Conservation (phyloP, 2,888 invertebrate species). For the Rhingia rostrata region DNA sequence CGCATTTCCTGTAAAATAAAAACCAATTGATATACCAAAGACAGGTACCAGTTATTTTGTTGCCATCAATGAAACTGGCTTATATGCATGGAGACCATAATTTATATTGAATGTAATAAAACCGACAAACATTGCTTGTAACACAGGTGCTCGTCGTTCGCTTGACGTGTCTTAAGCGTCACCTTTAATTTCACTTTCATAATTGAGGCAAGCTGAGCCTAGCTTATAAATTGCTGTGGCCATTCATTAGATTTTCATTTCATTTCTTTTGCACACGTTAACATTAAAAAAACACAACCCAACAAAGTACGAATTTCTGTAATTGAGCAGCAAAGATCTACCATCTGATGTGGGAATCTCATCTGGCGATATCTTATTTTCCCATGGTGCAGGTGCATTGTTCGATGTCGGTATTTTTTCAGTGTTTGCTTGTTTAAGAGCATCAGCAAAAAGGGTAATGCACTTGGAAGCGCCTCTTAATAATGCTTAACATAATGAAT, state of each 20-base stretch:
- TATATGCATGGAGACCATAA: constrained; percentile 35
- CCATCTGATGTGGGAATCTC: constrained; percentile 32
- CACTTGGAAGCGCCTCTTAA: constrained; percentile 52
- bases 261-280: constrained; percentile 41
- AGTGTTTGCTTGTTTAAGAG: constrained; percentile 6
- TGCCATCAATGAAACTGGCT: constrained; percentile 23
- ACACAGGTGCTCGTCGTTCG: constrained; percentile 12
- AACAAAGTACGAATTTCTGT: constrained; percentile 21
- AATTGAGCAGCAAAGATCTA: constrained; percentile 25
- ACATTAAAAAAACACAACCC: constrained; percentile 38
- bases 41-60: constrained; percentile 38
- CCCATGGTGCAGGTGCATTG: constrained; percentile 56
- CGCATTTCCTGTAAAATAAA: constrained; percentile 37
- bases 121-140: constrained; percentile 21
- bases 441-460: constrained; percentile 43
- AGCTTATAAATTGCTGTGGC: constrained; percentile 29
- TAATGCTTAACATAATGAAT: constrained; percentile 50
- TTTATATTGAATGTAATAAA: constrained; percentile 38
- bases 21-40: constrained; percentile 6
- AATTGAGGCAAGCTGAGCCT: constrained; percentile 12
- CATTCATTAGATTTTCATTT: constrained; percentile 53
- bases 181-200: constrained; percentile 64
- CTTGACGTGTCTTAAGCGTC: background rate
- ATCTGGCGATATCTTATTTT: constrained; percentile 46
- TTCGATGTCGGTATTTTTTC: constrained; percentile 30